Conservation (phyloP, 1,140 invertebrate genomes). For the Pomacea maculata region DNA sequence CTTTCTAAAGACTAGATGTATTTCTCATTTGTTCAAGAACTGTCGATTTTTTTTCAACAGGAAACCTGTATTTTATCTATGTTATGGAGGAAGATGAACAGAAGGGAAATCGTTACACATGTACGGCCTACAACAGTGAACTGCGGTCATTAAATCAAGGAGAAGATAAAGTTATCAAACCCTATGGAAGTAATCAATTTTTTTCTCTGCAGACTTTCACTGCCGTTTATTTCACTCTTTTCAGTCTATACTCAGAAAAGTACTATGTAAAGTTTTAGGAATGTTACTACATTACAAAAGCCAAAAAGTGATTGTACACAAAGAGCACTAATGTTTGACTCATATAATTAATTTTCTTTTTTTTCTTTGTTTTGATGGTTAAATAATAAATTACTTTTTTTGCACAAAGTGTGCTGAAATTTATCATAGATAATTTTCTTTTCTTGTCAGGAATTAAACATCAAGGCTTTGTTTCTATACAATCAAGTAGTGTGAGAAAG, state of each 20-base stretch:
- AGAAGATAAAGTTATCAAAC: constrained; percentile 33
- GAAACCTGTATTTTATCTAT: constrained; percentile 50
- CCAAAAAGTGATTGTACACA: too few relatives aligned
- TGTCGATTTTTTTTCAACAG: constrained; percentile 24
- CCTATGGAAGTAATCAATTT: constrained; percentile 27
- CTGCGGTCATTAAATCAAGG: constrained; percentile 36
- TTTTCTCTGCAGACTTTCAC: neutral
- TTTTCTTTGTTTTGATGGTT: too few relatives aligned
- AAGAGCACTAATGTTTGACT: too few relatives aligned
- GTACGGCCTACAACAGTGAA: constrained; percentile 32
- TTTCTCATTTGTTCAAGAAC: neutral
- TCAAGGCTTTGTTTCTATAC: too few relatives aligned
- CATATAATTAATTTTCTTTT: too few relatives aligned
- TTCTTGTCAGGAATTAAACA: too few relatives aligned
- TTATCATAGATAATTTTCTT: too few relatives aligned
- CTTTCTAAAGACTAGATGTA: too few relatives aligned
- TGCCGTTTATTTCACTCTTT: neutral
- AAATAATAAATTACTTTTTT: too few relatives aligned
- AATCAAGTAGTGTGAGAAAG: too few relatives aligned
- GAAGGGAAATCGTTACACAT: constrained; percentile 42
- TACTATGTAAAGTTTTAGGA: neutral
- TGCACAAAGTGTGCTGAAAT: too few relatives aligned
- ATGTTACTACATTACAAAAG: neutral
- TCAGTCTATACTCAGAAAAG: neutral
- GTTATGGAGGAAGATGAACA: constrained; percentile 40